A percentile compares a stretch with the other conserved stretches of the same genome.
Evolutionary conservation across 2,888 invertebrate species (phyloP).

Genomic region (Osmoderma eremita): DNA sequence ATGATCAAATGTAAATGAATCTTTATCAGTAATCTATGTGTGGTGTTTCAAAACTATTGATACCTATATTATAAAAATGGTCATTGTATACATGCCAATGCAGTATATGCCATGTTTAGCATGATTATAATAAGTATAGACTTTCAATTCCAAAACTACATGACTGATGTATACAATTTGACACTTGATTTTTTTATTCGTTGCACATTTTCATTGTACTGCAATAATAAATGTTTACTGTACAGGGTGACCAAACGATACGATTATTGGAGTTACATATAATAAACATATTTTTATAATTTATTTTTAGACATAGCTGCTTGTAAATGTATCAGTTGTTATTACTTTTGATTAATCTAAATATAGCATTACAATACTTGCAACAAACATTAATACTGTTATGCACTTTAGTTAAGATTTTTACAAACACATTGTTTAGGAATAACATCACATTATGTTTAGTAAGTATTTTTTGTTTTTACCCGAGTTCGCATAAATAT

Average conservation of each 20-base stretch:
- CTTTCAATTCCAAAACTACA: conserved; percentile 18
- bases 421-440: too few relatives aligned
- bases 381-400: neutral
- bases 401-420: too few relatives aligned
- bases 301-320: neutral
- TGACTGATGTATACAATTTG: neutral
- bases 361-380: conserved; percentile 5
- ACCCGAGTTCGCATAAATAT: too few relatives aligned
- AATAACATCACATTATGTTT: too few relatives aligned
- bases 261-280: conserved; percentile 1
- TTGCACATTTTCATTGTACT: neutral
- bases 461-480: neutral
- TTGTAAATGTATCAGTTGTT: conserved; percentile 5
- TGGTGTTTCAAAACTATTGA: conserved; percentile 16
- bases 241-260: conserved; percentile 6
- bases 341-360: neutral
- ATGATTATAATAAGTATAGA: conserved; percentile 23
- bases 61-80: conserved; percentile 2
- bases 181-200: neutral
- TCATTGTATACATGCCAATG: conserved; percentile 3
- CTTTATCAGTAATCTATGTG: conserved; percentile 21
- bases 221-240: neutral
- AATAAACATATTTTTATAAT: neutral
- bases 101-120: conserved; percentile 27
- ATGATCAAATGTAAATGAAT: conserved; percentile 8